Evolutionary conservation across 2,888 invertebrate genomes (phyloP).

Genomic region (Biston betularia): DNA sequence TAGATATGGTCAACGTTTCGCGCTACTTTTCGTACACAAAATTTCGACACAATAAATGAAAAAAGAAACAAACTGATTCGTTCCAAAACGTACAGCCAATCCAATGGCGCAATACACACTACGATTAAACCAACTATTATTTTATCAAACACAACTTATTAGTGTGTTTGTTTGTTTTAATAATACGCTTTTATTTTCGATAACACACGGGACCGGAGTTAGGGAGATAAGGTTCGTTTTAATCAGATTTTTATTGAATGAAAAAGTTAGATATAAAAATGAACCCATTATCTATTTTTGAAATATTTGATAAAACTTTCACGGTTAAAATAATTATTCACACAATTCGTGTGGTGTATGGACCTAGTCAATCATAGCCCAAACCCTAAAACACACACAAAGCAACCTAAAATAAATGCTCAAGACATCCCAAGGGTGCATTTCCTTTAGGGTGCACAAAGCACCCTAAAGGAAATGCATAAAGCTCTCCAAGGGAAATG

Average conservation of each 20-base stretch:
- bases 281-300: no score
- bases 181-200: slow-evolving; percentile 1
- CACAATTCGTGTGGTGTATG: no score
- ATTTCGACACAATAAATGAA: background rate
- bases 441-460: no score
- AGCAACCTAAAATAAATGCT: no score
- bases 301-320: no score
- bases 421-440: no score
- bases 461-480: no score
- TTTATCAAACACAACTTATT: slow-evolving; percentile 1
- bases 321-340: no score
- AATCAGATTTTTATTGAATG: background rate
- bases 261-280: background rate
- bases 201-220: slow-evolving; percentile 2
- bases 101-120: slow-evolving; percentile 30
- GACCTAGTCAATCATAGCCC: no score
- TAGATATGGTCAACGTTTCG: background rate
- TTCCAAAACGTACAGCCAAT: slow-evolving; percentile 24
- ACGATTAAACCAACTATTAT: slow-evolving; percentile 18
- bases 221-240: slow-evolving; percentile 31
- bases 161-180: slow-evolving; percentile 34
- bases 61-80: slow-evolving; percentile 10
- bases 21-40: slow-evolving; percentile 1
- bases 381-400: no score
- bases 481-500: no score